These are phyloP conservation scores for Aphidius colemani DNA, from an alignment of 2,888 invertebrate genomes.

Conservation along the genomic window DNA sequence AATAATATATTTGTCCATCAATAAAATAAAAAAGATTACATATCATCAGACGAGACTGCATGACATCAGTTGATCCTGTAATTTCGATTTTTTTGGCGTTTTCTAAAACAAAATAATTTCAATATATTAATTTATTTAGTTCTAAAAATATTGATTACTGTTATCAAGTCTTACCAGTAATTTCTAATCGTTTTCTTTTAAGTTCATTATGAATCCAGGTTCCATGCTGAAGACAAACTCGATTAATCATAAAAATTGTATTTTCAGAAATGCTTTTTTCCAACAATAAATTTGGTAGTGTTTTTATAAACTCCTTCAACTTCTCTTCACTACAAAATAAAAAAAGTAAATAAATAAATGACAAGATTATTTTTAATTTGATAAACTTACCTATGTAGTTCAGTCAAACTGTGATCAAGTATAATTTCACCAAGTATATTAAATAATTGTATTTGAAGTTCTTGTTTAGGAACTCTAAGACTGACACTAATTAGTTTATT, in stretches of 20 bases:
- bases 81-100: slow-evolving; percentile 53
- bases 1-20: slow-evolving; percentile 46
- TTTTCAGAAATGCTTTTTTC: slow-evolving; percentile 45
- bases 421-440: slow-evolving; percentile 61
- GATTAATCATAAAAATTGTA: slow-evolving; percentile 50
- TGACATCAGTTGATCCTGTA: slow-evolving; percentile 45
- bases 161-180: slow-evolving; percentile 40
- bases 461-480: slow-evolving; percentile 40
- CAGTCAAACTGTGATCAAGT: slow-evolving; percentile 55
- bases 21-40: slow-evolving; percentile 55
- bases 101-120: slow-evolving; percentile 40
- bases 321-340: slow-evolving; percentile 42
- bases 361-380: not conserved
- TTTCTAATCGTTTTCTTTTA: slow-evolving; percentile 42
- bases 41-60: slow-evolving; percentile 51
- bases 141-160: not conserved
- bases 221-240: slow-evolving; percentile 47
- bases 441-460: slow-evolving; percentile 57
- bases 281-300: slow-evolving; percentile 47
- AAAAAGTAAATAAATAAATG: no score
- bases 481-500: slow-evolving; percentile 40
- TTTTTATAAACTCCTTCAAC: slow-evolving; percentile 48
- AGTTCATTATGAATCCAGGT: slow-evolving; percentile 48
- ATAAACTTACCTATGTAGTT: slow-evolving; percentile 50
- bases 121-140: no score